A percentile compares a stretch with the other conserved stretches of the same genome.
These are phyloP conservation scores for Willowsia nigromaculata DNA, from an alignment of 2,888 invertebrate genomes.

Conservation along the genomic window DNA sequence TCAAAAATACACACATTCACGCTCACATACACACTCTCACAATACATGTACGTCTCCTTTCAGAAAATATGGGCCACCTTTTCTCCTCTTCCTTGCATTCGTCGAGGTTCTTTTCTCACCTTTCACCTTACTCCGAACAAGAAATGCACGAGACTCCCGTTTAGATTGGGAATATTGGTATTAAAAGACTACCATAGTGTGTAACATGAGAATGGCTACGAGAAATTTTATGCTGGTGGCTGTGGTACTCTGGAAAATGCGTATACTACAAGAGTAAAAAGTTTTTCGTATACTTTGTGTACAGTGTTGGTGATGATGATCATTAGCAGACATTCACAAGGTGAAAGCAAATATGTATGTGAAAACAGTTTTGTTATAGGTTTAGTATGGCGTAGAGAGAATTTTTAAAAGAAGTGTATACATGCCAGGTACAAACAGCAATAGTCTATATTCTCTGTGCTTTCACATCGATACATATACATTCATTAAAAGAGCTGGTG, in stretches of 20 bases:
- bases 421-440: conserved; percentile 38
- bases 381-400: neutral
- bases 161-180: neutral
- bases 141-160: conserved; percentile 31
- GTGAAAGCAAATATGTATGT: conserved; percentile 26
- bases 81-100: neutral
- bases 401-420: conserved; percentile 11
- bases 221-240: neutral
- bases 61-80: conserved; percentile 48
- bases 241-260: neutral
- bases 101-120: conserved; percentile 59
- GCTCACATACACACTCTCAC: conserved; percentile 4
- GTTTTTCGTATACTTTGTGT: neutral
- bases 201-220: neutral
- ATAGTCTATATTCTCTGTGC: conserved; percentile 18
- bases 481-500: neutral
- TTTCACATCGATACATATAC: neutral
- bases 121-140: conserved; percentile 54
- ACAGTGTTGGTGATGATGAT: neutral
- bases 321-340: conserved; percentile 2
- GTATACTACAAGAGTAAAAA: neutral
- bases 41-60: neutral
- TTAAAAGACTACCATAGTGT: neutral
- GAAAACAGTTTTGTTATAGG: neutral
- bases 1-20: conserved; percentile 11